Base-by-base conservation (phyloP, 2,888 invertebrate species). In the Drosophila dives region DNA sequence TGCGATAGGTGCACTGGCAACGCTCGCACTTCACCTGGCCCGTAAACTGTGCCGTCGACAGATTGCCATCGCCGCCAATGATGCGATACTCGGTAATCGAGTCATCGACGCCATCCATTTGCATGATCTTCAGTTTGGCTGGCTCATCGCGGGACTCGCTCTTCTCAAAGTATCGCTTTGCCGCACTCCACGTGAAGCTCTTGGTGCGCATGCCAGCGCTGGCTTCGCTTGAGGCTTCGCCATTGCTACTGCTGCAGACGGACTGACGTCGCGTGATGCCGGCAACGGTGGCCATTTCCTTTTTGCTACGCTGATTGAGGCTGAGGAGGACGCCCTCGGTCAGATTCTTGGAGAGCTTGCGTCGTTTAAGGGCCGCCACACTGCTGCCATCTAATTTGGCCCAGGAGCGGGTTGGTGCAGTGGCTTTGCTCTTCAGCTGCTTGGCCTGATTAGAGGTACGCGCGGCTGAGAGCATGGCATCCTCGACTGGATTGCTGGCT, bases 1-100 rank as follows among this genome's bases (percentile, higher is more conserved):
- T 97, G 85, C 97, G 94, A 89, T 97, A 97, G 3, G 97, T 97
- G 89, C 98, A 96, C 86, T 97, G 97, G 91, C 98, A 98, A 75
- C 97, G 95, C 81, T 96, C 95, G 92, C 98, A 98, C 86, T 97
- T 96, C 1, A 98, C 97, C 10, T 94, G 94, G 0, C 91, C 86
- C 68, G 93, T 92, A 17, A 94, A 93, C 70, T 91, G 86, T 0
- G 78, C 81, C 34, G 82, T 75, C 2, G 89, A 94, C 12, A 88
- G 23, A 32, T 83, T 83, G 29, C 94, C 94, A 38, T 94, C 94
- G 68, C 94, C 73, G 90, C 91, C 76, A 36, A 86, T 86, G 32
- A 91, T 88, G 1, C 92, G 84, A 54, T 86, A 91, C 38, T 89
- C 94, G 90, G 94, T 94, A 26, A 95, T 94, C 74, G 95, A 94